Conservation (phyloP, 2,113 vertebrate species). For the Odocoileus hemionus region DNA sequence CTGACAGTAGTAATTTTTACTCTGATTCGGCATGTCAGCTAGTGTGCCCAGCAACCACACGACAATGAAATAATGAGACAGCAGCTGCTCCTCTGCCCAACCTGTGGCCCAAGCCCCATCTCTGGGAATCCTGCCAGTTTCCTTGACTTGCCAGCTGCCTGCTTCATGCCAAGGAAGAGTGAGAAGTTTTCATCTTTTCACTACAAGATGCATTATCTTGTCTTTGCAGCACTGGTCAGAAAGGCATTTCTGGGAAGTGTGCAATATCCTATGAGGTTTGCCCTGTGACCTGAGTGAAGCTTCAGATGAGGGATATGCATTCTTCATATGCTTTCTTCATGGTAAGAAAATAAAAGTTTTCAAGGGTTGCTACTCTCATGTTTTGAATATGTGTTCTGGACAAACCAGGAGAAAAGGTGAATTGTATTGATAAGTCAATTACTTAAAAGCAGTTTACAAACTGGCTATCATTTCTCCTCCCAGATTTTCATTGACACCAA, state of each 20-base stretch:
- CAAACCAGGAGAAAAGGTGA: not conserved
- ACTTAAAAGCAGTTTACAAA: not conserved
- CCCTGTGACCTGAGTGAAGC: not conserved
- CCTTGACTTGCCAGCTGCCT: not conserved
- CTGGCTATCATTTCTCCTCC: not conserved
- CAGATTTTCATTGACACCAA: not conserved
- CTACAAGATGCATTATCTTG: not conserved
- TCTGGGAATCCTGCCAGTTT: constrained; percentile 51
- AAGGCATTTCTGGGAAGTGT: not conserved
- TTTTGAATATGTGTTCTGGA: not conserved
- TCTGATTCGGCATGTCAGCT: constrained; percentile 35
- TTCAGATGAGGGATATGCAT: not conserved
- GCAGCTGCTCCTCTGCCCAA: not conserved
- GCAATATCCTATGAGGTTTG: not conserved
- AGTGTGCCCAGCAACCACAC: not conserved
- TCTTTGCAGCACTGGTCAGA: not conserved
- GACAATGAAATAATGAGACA: constrained; percentile 46
- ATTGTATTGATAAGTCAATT: not conserved
- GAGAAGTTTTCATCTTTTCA: not conserved
- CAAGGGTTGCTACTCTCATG: not conserved
- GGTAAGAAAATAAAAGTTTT: not conserved
- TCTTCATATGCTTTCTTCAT: not conserved
- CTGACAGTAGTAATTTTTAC: constrained; percentile 50
- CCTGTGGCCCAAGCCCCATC: not conserved
- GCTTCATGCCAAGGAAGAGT: not conserved